A percentile compares a stretch with the other conserved stretches of the same genome.
Evolutionary conservation across 1,140 invertebrate genomes (phyloP).

Genomic region (Lordiphosa mommai): DNA sequence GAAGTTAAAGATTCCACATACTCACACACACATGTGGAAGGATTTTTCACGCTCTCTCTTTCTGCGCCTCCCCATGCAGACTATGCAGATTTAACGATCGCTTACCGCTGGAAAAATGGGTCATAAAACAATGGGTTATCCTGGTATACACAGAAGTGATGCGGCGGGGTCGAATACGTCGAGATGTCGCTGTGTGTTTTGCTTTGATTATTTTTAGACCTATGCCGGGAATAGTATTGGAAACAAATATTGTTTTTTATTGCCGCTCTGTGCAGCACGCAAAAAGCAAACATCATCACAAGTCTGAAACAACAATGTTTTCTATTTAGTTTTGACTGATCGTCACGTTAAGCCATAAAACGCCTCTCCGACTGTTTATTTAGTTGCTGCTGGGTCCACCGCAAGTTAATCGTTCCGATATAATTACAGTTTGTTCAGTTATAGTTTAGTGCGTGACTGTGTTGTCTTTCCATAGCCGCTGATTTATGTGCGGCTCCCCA

Average conservation of each 20-base stretch:
- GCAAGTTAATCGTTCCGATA: slow-evolving; percentile 45
- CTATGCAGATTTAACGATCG: slow-evolving; percentile 58
- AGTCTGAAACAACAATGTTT: slow-evolving; percentile 63
- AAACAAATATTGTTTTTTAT: slow-evolving; percentile 73
- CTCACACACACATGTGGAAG: slow-evolving; percentile 48
- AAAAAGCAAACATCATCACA: slow-evolving; percentile 33
- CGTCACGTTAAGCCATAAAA: slow-evolving; percentile 67
- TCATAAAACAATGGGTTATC: slow-evolving; percentile 76
- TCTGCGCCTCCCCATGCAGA: slow-evolving; percentile 1
- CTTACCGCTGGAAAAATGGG: slow-evolving; percentile 69
- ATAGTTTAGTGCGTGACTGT: slow-evolving; percentile 71
- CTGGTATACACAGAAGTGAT: slow-evolving; percentile 16
- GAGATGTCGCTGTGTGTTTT: slow-evolving; percentile 38
- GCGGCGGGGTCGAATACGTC: background rate
- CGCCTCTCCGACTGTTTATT: slow-evolving; percentile 53
- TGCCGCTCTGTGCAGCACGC: slow-evolving; percentile 24
- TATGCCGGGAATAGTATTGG: slow-evolving; percentile 73
- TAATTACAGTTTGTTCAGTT: slow-evolving; percentile 37
- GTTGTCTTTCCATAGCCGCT: slow-evolving; percentile 42
- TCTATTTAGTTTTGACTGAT: slow-evolving; percentile 62
- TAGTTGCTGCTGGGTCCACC: slow-evolving; percentile 38
- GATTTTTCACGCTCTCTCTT: slow-evolving; percentile 70
- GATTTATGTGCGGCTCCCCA: slow-evolving; percentile 42
- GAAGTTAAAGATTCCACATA: slow-evolving; percentile 3
- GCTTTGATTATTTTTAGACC: slow-evolving; percentile 70